Percentiles rank a stretch among this genome's conserved stretches.
Evolutionary conservation across 2,888 invertebrate species (phyloP).

Genomic region (Xestobium rufovillosum): DNA sequence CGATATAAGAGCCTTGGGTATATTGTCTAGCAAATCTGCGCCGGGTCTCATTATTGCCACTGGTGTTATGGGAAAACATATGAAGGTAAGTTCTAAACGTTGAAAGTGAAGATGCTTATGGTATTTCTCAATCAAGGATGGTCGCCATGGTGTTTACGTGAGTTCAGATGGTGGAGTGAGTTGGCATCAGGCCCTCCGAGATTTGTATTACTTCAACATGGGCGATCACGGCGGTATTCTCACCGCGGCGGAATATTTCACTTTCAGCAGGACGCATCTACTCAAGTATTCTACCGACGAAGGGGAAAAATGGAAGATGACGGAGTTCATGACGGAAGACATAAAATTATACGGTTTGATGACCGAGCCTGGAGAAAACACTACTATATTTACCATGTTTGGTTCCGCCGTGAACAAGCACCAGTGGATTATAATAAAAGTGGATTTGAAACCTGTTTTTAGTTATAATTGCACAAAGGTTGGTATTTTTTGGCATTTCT

Average conservation of each 20-base stretch:
- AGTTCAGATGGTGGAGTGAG: constrained; percentile 75
- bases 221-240: constrained; percentile 88
- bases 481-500: constrained; percentile 13
- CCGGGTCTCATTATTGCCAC: constrained; percentile 85
- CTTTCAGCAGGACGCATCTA: constrained; percentile 67
- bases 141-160: constrained; percentile 71
- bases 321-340: constrained; percentile 61
- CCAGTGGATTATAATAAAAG: constrained; percentile 81
- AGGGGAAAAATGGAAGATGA: constrained; percentile 71
- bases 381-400: constrained; percentile 86
- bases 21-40: constrained; percentile 79
- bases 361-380: constrained; percentile 92
- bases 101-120: constrained; percentile 6
- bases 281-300: constrained; percentile 81
- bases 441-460: constrained; percentile 51
- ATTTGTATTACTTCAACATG: constrained; percentile 78
- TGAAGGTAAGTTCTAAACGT: constrained; percentile 46
- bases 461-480: constrained; percentile 34
- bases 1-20: constrained; percentile 68
- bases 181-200: constrained; percentile 68
- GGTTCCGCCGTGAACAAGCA: constrained; percentile 72
- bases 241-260: constrained; percentile 75
- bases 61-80: constrained; percentile 67
- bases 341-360: constrained; percentile 82
- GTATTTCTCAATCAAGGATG: constrained; percentile 35